Evolutionary conservation across 2,888 invertebrate genomes (phyloP).

Genomic region (Pandemis cinnamomeana): DNA sequence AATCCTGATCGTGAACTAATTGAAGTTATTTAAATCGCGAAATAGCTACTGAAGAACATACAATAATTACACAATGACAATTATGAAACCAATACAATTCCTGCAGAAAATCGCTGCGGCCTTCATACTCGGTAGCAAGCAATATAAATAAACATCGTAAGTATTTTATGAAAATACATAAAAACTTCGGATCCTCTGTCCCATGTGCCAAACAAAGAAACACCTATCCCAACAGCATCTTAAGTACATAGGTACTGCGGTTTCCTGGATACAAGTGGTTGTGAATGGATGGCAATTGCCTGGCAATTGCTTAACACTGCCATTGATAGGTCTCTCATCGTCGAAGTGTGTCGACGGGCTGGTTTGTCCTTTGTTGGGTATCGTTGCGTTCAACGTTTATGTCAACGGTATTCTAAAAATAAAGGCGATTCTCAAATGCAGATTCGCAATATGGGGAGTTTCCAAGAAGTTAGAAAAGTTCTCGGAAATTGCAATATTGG

Average conservation of each 20-base stretch:
- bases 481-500: too few relatives aligned
- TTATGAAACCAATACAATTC: too few relatives aligned
- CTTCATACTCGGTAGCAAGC: too few relatives aligned
- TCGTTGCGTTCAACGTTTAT: not conserved
- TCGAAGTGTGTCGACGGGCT: conserved; percentile 21
- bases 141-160: too few relatives aligned
- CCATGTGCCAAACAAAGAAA: conserved; percentile 6
- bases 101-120: too few relatives aligned
- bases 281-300: conserved; percentile 63
- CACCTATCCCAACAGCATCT: conserved; percentile 17
- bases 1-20: not conserved
- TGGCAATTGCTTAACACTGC: conserved; percentile 64
- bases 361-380: not conserved
- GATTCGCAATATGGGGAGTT: too few relatives aligned
- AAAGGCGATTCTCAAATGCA: too few relatives aligned
- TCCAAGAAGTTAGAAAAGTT: too few relatives aligned
- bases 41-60: not conserved
- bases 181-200: not conserved
- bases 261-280: conserved; percentile 61
- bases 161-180: too few relatives aligned
- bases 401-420: not conserved
- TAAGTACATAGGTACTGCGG: conserved; percentile 36
- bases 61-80: too few relatives aligned
- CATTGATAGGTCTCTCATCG: conserved; percentile 54
- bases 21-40: not conserved